Percentiles rank a stretch among this genome's conserved stretches.
phyloP scores from a whole-genome alignment of 2,113 vertebrate genomes.

The Podarcis muralis region DNA sequence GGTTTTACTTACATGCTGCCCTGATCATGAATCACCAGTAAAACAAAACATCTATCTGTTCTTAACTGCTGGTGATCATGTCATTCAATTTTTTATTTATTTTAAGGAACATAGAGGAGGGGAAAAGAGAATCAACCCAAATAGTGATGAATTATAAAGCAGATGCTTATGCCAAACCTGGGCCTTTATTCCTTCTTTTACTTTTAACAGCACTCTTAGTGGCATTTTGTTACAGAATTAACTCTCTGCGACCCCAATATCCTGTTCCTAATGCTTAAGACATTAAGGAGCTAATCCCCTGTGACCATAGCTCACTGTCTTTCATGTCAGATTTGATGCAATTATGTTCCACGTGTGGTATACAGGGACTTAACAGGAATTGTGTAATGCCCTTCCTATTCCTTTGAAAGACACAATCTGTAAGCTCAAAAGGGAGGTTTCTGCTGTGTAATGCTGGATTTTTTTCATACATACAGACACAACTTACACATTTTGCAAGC shows the following conservation, averaged over 20 bases:
- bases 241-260: neutral
- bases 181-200: neutral
- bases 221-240: neutral
- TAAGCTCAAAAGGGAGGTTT: conserved; percentile 12
- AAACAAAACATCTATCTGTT: neutral
- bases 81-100: neutral
- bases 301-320: neutral
- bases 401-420: neutral
- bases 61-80: neutral
- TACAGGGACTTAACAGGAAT: conserved; percentile 12
- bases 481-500: neutral
- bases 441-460: neutral
- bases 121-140: neutral
- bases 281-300: neutral
- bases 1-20: neutral
- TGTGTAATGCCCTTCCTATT: conserved; percentile 10
- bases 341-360: neutral
- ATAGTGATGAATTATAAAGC: neutral
- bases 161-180: neutral
- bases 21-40: neutral
- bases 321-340: conserved; percentile 15
- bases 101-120: neutral
- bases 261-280: conserved; percentile 7
- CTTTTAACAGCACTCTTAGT: neutral
- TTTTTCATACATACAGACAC: neutral